Evolutionary conservation across 2,888 invertebrate genomes (phyloP).

Genomic region (Caenorhabditis imperialis): DNA sequence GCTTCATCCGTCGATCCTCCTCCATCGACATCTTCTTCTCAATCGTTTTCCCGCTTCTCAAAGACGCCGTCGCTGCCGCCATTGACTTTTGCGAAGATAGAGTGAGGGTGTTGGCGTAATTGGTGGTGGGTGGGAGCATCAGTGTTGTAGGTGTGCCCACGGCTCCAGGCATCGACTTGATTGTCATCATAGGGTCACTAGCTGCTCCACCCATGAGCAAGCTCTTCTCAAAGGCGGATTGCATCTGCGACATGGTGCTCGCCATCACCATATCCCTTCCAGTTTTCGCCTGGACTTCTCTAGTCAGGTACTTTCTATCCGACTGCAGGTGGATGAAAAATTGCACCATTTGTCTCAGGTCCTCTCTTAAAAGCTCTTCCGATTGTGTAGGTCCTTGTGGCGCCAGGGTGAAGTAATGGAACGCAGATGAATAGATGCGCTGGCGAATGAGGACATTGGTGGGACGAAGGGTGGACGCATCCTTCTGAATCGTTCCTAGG

Average conservation of each 20-base stretch:
- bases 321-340: slow-evolving; percentile 87
- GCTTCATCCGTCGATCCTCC: slow-evolving; percentile 79
- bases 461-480: slow-evolving; percentile 85
- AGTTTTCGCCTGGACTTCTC: slow-evolving; percentile 67
- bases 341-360: slow-evolving; percentile 88
- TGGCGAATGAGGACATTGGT: slow-evolving; percentile 94
- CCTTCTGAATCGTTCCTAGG: slow-evolving; percentile 87
- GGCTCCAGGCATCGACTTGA: slow-evolving; percentile 4
- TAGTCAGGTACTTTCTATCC: slow-evolving; percentile 80
- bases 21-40: slow-evolving; percentile 45
- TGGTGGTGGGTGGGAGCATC: slow-evolving; percentile 54
- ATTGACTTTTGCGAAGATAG: slow-evolving; percentile 51
- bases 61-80: slow-evolving; percentile 23
- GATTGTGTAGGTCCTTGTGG: slow-evolving; percentile 90
- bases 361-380: slow-evolving; percentile 87
- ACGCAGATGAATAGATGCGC: slow-evolving; percentile 91
- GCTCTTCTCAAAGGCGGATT: slow-evolving; percentile 35
- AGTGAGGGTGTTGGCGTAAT: slow-evolving; percentile 71
- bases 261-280: slow-evolving; percentile 41
- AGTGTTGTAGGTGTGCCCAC: slow-evolving; percentile 17
- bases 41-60: slow-evolving; percentile 44
- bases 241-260: slow-evolving; percentile 41
- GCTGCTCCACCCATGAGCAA: slow-evolving; percentile 14
- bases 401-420: slow-evolving; percentile 88
- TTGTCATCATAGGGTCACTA: not conserved